Evolutionary conservation across 2,888 invertebrate species (phyloP), one percentile per base, ranked within the genome.

Genomic region (Kryphioiulus occultus): DNA sequence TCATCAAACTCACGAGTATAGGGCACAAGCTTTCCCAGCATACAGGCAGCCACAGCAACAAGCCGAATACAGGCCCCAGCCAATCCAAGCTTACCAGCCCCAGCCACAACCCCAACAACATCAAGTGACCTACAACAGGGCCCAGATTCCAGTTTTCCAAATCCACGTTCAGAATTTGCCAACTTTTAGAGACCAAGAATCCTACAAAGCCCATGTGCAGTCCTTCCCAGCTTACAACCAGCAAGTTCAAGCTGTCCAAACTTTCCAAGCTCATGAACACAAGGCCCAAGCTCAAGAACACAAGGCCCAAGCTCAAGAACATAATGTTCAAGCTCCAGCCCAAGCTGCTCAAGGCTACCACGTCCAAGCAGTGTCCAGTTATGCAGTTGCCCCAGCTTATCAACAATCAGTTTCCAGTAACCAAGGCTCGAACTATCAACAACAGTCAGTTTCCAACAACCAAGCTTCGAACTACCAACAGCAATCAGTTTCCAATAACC

Each of bases 91-190:
- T 32, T 39, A 32, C 7, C 32, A 39, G 19, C 19, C 32, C 7
- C 32, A 39, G 39, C 32, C 83, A 30, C 32, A 83, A 30, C 32
- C 84, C 1, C 84, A 84, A n/a, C 84, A 84, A 9, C 84, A 19
- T 10, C 84, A 84, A 84, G 35, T 22, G 35, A n/a, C 35, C 84
- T 84, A 84, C 84, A 84, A 7, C 84, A 84, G 84, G 17, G 35
- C 42, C 84, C 42, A 84, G 35, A 32, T 68, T 10, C 84, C 84
- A 1, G 35, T 84, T n/a, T 84, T n/a, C 22, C 84, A 84, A 35
- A 42, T 84, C 15, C 84, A 84, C 35, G 84, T 84, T 35, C 84
- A 84, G 84, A 84, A 84, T 84, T 22, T 84, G 17, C 84, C 84
- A 39, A 84, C 84, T 0, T 84, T 39, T 12, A 35, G 42, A 17